Conservation (phyloP, 2,113 vertebrate genomes). For the Labeo catla region DNA sequence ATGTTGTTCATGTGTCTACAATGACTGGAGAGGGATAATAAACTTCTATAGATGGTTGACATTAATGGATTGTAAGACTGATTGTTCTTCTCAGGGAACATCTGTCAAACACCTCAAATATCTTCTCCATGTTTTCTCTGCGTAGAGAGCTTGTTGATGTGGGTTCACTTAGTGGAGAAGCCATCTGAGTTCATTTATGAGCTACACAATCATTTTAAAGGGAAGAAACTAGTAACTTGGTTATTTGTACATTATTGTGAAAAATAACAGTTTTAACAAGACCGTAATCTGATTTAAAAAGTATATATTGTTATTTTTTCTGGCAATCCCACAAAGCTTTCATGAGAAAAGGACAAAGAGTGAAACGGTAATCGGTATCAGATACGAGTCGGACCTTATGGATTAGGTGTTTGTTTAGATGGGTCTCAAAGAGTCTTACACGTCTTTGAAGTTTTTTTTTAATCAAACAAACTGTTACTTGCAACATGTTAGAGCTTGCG, state of each 20-base stretch:
- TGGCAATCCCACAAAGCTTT: not conserved
- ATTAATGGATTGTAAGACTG: constrained; percentile 28
- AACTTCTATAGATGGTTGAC: constrained; percentile 2
- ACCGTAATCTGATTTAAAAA: not conserved
- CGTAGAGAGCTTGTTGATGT: constrained; percentile 12
- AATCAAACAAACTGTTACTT: constrained; percentile 26
- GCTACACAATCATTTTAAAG: not conserved
- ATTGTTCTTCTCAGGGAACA: constrained; percentile 30
- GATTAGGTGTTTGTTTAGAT: not conserved
- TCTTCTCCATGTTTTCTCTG: constrained; percentile 10
- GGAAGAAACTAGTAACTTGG: not conserved
- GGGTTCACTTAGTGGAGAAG: constrained; percentile 27
- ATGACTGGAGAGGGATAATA: constrained; percentile 1
- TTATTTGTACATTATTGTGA: not conserved
- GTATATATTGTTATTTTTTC: not conserved
- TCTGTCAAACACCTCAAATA: constrained; percentile 28
- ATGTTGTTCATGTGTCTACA: constrained; percentile 13
- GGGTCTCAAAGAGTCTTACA: constrained; percentile 1
- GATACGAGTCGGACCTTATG: not conserved
- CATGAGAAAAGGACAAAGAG: not conserved
- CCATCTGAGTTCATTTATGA: constrained; percentile 3
- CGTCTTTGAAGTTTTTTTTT: not conserved
- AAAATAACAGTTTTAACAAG: not conserved
- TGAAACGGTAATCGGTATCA: constrained; percentile 1
- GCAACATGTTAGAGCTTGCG: constrained; percentile 43